Evolutionary conservation across 2,888 invertebrate species (phyloP).

Genomic region (Urechis unicinctus): DNA sequence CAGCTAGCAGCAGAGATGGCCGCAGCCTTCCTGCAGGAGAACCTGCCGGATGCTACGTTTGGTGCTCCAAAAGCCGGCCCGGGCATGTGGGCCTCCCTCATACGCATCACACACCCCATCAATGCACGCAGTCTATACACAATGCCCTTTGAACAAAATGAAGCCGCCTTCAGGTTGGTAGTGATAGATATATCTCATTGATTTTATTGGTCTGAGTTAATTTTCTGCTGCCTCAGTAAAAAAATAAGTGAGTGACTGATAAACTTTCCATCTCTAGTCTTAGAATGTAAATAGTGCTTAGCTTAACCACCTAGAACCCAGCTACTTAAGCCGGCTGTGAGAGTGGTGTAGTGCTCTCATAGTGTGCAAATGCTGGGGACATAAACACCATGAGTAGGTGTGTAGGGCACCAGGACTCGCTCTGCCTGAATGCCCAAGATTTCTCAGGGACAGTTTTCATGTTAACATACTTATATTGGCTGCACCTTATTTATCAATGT

Average conservation of each 20-base stretch:
- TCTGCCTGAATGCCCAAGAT: no score
- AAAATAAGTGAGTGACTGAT: background rate
- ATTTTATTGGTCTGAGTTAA: no score
- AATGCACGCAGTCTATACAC: conserved; percentile 61
- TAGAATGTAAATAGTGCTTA: no score
- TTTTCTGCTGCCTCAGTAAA: background rate
- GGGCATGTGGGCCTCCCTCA: conserved; percentile 87
- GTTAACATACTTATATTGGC: no score
- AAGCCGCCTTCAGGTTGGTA: conserved; percentile 77
- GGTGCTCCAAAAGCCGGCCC: conserved; percentile 89
- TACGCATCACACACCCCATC: conserved; percentile 54
- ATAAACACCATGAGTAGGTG: background rate
- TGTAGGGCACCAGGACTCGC: background rate
- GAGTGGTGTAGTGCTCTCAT: background rate
- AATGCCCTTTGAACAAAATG: conserved; percentile 86
- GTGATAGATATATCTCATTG: no score
- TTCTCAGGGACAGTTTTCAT: no score
- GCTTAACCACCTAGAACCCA: no score
- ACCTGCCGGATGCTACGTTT: conserved; percentile 86
- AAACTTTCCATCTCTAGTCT: no score
- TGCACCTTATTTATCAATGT: no score
- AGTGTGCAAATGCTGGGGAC: background rate
- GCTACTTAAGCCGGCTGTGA: background rate
- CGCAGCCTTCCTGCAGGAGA: conserved; percentile 89
- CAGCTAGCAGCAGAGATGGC: conserved; percentile 96